Evolutionary conservation across 1,140 invertebrate genomes (phyloP).

Genomic region (Dendroctonus ponderosae): DNA sequence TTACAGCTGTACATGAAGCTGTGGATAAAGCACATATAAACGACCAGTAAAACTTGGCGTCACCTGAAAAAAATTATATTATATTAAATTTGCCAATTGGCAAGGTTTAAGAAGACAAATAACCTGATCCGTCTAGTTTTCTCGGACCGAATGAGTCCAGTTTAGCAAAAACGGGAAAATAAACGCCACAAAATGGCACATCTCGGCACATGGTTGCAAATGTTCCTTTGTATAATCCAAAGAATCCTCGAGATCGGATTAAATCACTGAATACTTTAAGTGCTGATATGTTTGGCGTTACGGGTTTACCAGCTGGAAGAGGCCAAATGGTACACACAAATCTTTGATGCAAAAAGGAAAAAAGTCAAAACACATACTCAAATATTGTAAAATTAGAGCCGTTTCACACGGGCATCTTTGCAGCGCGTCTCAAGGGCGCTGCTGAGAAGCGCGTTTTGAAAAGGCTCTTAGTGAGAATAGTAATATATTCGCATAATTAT

Average conservation of each 20-base stretch:
- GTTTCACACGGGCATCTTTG: no score
- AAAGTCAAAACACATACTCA: no score
- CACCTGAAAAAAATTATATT: slow-evolving; percentile 51
- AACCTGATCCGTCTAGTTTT: slow-evolving; percentile 66
- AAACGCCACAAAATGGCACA: slow-evolving; percentile 93
- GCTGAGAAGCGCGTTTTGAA: no score
- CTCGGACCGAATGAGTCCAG: slow-evolving; percentile 86
- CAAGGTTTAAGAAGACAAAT: background rate
- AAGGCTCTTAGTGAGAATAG: no score
- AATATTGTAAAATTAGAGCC: no score
- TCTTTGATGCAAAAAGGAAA: no score
- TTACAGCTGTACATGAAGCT: slow-evolving; percentile 82
- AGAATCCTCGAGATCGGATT: slow-evolving; percentile 79
- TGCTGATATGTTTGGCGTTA: slow-evolving; percentile 73
- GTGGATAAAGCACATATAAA: slow-evolving; percentile 87
- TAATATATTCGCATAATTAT: no score
- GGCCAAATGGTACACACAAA: no score
- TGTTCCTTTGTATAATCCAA: slow-evolving; percentile 92
- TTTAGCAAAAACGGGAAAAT: slow-evolving; percentile 97
- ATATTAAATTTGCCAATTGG: background rate
- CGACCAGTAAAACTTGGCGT: slow-evolving; percentile 79
- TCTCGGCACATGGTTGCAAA: slow-evolving; percentile 89
- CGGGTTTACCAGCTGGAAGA: slow-evolving; percentile 54
- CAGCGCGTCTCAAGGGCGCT: no score
- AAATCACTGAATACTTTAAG: slow-evolving; percentile 76